These are phyloP conservation scores for Polydrusus pterygomalis DNA, from an alignment of 2,888 invertebrate species.

Conservation along the genomic window DNA sequence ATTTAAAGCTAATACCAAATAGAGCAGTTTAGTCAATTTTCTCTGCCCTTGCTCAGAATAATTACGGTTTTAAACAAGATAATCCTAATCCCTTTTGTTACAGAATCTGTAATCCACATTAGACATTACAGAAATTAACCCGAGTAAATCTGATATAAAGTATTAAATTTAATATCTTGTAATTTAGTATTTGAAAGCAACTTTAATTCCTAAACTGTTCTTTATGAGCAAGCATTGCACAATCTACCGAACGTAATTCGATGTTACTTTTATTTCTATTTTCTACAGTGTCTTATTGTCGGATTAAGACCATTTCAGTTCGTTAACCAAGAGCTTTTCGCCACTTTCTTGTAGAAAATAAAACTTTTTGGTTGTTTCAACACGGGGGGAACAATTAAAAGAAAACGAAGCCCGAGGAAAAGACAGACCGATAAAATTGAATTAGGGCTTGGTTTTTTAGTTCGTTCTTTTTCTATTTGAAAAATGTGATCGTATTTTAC, in stretches of 20 bases:
- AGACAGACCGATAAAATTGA: background rate
- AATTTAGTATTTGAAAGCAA: background rate
- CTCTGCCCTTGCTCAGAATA: too few species aligned
- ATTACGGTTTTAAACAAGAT: too few species aligned
- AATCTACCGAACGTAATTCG: background rate
- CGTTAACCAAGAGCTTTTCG: background rate
- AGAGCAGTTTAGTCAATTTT: too few species aligned
- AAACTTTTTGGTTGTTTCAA: background rate
- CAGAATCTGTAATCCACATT: background rate
- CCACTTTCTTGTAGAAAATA: background rate
- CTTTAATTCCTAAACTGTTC: background rate
- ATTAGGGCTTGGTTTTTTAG: background rate
- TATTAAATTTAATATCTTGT: background rate
- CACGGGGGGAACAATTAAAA: conserved; percentile 2
- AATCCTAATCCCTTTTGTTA: background rate
- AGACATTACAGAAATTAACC: background rate
- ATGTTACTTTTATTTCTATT: background rate
- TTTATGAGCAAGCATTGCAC: background rate
- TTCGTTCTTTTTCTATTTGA: background rate
- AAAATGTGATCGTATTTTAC: background rate
- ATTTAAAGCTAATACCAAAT: too few species aligned
- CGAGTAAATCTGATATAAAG: background rate
- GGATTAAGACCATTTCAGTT: background rate
- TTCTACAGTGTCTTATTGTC: background rate
- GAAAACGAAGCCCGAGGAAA: background rate